phyloP scores from a whole-genome alignment of 2,888 invertebrate genomes.

The Mechanitis mazaeus region DNA sequence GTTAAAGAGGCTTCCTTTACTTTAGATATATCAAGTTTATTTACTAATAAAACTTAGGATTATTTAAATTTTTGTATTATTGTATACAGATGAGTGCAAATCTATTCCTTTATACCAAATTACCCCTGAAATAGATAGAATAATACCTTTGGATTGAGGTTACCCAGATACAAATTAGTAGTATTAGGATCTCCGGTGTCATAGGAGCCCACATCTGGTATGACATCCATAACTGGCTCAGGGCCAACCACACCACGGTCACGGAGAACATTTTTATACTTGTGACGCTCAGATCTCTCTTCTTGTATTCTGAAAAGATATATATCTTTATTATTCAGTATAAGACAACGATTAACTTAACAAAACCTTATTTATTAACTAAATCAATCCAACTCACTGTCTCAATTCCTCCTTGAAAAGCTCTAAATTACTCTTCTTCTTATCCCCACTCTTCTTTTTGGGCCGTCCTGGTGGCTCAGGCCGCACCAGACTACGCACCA shows the following conservation, averaged over 20 bases:
- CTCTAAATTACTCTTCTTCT: constrained; percentile 98
- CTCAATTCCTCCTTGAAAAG: constrained; percentile 98
- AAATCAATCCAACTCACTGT: constrained; percentile 78
- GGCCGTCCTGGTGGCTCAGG: constrained; percentile 44
- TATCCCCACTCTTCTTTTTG: constrained; percentile 75
- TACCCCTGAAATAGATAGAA: neutral
- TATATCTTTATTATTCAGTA: neutral
- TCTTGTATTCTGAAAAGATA: constrained; percentile 89
- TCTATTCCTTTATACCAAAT: neutral
- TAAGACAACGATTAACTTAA: no score
- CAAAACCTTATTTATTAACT: neutral
- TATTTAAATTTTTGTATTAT: no score
- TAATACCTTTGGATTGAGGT: constrained; percentile 94
- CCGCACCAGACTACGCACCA: constrained; percentile 74
- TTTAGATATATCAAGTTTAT: no score
- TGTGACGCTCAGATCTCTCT: constrained; percentile 96
- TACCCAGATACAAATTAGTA: constrained; percentile 98
- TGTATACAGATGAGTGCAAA: no score
- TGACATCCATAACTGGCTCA: constrained; percentile 38
- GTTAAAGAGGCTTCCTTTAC: no score
- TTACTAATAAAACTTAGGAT: no score
- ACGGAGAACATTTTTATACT: constrained; percentile 86
- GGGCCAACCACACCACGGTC: constrained; percentile 58
- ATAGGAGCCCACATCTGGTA: constrained; percentile 84
- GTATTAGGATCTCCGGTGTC: constrained; percentile 98